A percentile compares a stretch with the other conserved stretches of the same genome.
Evolutionary conservation across 1,140 invertebrate genomes (phyloP).

Genomic region (Drosophila auraria): DNA sequence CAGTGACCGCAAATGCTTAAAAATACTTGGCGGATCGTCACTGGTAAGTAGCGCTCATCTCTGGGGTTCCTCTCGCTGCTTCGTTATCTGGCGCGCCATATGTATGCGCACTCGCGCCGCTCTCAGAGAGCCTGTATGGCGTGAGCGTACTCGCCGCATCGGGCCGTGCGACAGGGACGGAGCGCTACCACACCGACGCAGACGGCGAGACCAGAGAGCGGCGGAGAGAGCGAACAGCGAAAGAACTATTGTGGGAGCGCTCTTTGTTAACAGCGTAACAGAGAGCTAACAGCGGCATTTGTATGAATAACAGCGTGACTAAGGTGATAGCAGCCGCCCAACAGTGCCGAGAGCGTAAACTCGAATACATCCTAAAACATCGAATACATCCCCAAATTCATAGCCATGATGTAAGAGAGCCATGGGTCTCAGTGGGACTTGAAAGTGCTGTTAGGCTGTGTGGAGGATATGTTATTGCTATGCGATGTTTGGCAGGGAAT

Average conservation of each 20-base stretch:
- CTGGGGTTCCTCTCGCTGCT: conserved; percentile 32
- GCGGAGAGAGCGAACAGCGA: conserved; percentile 12
- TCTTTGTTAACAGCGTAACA: conserved; percentile 10
- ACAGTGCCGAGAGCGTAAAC: conserved; percentile 4
- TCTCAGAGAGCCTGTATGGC: conserved; percentile 29
- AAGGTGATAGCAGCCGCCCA: conserved; percentile 4
- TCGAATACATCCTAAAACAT: too few relatives aligned
- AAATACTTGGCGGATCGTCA: conserved; percentile 11
- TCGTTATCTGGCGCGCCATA: conserved; percentile 46
- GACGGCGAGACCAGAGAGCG: conserved; percentile 13
- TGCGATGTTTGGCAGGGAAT: too few relatives aligned
- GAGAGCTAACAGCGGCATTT: conserved; percentile 15
- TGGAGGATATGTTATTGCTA: too few relatives aligned
- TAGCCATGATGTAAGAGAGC: too few relatives aligned
- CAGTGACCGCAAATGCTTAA: background rate
- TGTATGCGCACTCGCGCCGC: conserved; percentile 35
- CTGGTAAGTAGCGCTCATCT: conserved; percentile 32
- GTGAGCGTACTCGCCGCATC: conserved; percentile 50
- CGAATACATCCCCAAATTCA: too few relatives aligned
- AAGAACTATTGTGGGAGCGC: background rate
- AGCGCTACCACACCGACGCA: conserved; percentile 1
- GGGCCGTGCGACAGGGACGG: conserved; percentile 21
- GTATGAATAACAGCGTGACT: conserved; percentile 5
- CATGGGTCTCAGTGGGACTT: too few relatives aligned
- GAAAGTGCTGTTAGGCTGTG: too few relatives aligned